These are phyloP conservation scores for Corythornis vintsioides DNA, from an alignment of 2,113 vertebrate species.

Conservation along the genomic window DNA sequence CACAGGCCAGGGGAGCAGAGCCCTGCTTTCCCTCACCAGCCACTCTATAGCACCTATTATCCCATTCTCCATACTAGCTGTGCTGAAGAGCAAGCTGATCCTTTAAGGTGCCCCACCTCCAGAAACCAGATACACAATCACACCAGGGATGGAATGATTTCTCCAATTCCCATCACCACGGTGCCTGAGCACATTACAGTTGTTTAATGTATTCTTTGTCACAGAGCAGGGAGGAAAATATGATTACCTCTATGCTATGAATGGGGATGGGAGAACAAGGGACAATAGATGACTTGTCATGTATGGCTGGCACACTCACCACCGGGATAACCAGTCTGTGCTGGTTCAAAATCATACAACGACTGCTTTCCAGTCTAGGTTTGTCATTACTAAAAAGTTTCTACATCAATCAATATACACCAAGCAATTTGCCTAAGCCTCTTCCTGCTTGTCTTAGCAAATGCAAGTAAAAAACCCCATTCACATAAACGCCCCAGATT, in stretches of 20 bases:
- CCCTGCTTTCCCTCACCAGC: not conserved
- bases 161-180: constrained; percentile 27
- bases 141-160: constrained; percentile 35
- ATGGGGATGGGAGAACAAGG: constrained; percentile 18
- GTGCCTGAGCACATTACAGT: constrained; percentile 22
- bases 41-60: constrained; percentile 9
- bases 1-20: too few relatives aligned
- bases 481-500: not conserved
- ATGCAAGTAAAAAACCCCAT: not conserved
- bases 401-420: not conserved
- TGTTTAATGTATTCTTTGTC: constrained; percentile 51
- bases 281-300: constrained; percentile 17
- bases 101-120: constrained; percentile 32
- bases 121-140: constrained; percentile 43
- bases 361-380: not conserved
- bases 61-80: not conserved
- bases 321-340: not conserved
- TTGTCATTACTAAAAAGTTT: not conserved
- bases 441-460: not conserved
- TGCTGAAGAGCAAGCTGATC: constrained; percentile 16
- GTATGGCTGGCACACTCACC: not conserved
- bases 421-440: not conserved
- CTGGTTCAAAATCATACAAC: not conserved
- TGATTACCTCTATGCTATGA: constrained; percentile 9
- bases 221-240: constrained; percentile 50